These are phyloP conservation scores for Aplochiton taeniatus DNA, from an alignment of 2,797 vertebrate genomes.

Conservation along the genomic window DNA sequence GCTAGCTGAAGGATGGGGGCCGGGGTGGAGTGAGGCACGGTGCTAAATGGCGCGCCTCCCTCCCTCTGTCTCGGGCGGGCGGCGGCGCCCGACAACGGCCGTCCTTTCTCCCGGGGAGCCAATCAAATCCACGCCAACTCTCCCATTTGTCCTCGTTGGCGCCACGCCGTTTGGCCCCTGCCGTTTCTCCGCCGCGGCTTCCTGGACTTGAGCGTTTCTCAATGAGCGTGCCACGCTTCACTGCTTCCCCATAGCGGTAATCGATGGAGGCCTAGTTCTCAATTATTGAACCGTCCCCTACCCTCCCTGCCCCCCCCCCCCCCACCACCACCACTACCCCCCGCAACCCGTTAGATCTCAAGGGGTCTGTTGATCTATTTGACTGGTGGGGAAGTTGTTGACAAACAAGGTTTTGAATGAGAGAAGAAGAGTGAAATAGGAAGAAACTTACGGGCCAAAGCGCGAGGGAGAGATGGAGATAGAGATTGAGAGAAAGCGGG, in stretches of 20 bases:
- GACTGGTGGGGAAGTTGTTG: too few species aligned
- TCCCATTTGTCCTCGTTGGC: conserved; percentile 61
- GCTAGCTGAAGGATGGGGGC: conserved; percentile 61
- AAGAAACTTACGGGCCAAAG: too few species aligned
- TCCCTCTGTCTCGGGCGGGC: conserved; percentile 17
- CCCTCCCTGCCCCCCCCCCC: conserved; percentile 14
- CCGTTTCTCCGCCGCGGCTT: conserved; percentile 26
- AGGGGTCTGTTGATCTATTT: conserved; percentile 49
- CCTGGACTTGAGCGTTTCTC: conserved; percentile 14
- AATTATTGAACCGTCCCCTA: conserved; percentile 56
- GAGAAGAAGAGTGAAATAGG: too few species aligned
- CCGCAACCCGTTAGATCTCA: too few species aligned
- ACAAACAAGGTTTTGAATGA: too few species aligned
- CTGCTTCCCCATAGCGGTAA: conserved; percentile 46
- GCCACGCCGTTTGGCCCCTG: conserved; percentile 34
- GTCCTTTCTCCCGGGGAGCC: too few species aligned
- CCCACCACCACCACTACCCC: too few species aligned
- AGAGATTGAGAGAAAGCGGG: neutral
- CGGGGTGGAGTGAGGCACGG: conserved; percentile 59
- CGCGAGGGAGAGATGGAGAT: too few species aligned
- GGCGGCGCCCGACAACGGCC: too few species aligned
- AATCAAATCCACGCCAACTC: conserved; percentile 34
- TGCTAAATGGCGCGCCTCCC: conserved; percentile 54
- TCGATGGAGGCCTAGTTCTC: conserved; percentile 57
- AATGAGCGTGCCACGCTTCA: conserved; percentile 31